phyloP scores from a whole-genome alignment of 35 echinoderm and acorn worm genomes.

The Apostichopus parvimensis region DNA sequence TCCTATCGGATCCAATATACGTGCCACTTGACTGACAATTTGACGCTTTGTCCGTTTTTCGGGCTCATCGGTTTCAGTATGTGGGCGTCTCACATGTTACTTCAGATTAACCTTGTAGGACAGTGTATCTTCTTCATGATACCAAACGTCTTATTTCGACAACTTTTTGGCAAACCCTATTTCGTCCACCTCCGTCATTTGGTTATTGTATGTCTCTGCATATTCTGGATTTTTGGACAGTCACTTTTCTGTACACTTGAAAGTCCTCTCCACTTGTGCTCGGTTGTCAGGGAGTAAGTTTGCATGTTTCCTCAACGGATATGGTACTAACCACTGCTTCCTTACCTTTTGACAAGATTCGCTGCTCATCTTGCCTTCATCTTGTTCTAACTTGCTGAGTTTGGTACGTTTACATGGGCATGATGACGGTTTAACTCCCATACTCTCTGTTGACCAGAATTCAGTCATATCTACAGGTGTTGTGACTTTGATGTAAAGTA shows the following conservation, averaged over 20 bases:
- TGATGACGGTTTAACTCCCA: slow-evolving; percentile 21
- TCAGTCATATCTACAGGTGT: slow-evolving; percentile 49
- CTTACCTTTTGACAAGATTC: slow-evolving; percentile 51
- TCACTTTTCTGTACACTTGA: slow-evolving; percentile 59
- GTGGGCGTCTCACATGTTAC: no score
- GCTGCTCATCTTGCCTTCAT: slow-evolving; percentile 60
- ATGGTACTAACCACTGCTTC: slow-evolving; percentile 75
- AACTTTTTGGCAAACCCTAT: slow-evolving; percentile 82
- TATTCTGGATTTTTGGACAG: slow-evolving; percentile 60
- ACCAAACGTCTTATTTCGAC: slow-evolving; percentile 63
- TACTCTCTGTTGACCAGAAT: slow-evolving; percentile 64
- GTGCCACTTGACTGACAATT: slow-evolving; percentile 62
- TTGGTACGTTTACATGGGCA: slow-evolving; percentile 26
- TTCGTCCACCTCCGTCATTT: slow-evolving; percentile 76
- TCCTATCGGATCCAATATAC: slow-evolving; percentile 78
- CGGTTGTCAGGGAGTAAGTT: slow-evolving; percentile 66
- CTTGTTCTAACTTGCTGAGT: slow-evolving; percentile 13
- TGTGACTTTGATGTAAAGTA: slow-evolving; percentile 25
- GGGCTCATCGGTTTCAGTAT: neutral
- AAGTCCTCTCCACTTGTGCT: slow-evolving; percentile 62
- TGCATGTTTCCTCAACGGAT: slow-evolving; percentile 75
- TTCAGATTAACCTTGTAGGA: slow-evolving; percentile 59
- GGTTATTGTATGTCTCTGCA: slow-evolving; percentile 65
- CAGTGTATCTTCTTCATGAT: slow-evolving; percentile 46
- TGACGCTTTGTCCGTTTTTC: slow-evolving; percentile 61